These are phyloP conservation scores for Bombus polaris DNA, from an alignment of 1,140 invertebrate species.

Conservation along the genomic window DNA sequence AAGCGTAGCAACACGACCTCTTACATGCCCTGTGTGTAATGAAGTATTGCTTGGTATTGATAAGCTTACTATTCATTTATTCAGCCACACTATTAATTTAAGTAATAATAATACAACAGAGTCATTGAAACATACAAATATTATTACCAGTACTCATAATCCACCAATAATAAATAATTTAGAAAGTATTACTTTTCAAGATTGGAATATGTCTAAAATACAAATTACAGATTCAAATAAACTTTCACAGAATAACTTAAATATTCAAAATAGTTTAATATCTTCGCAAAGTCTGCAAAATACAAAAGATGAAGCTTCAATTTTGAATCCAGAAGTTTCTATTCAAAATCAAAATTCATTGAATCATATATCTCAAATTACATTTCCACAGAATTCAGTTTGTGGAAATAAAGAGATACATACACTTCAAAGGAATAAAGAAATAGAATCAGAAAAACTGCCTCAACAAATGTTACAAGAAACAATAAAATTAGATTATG, in stretches of 20 bases:
- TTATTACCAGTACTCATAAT: conserved; percentile 13
- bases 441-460: background rate
- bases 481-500: conserved; percentile 38
- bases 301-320: conserved; percentile 12
- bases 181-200: conserved; percentile 41
- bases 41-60: conserved; percentile 89
- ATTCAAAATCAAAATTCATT: conserved; percentile 19
- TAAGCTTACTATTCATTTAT: conserved; percentile 93
- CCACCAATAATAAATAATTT: conserved; percentile 3
- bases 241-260: conserved; percentile 13
- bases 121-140: conserved; percentile 32
- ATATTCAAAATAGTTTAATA: conserved; percentile 13
- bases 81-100: conserved; percentile 85
- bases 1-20: conserved; percentile 88
- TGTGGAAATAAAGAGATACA: conserved; percentile 34
- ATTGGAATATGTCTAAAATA: conserved; percentile 53
- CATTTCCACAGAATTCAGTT: conserved; percentile 39
- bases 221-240: conserved; percentile 29
- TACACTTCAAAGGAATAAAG: conserved; percentile 9
- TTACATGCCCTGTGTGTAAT: conserved; percentile 90
- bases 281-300: conserved; percentile 9
- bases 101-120: conserved; percentile 51
- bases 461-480: conserved; percentile 30
- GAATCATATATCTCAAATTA: conserved; percentile 22
- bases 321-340: conserved; percentile 27